Evolutionary conservation across 2,113 vertebrate genomes (phyloP).

Genomic region (Carettochelys insculpta): DNA sequence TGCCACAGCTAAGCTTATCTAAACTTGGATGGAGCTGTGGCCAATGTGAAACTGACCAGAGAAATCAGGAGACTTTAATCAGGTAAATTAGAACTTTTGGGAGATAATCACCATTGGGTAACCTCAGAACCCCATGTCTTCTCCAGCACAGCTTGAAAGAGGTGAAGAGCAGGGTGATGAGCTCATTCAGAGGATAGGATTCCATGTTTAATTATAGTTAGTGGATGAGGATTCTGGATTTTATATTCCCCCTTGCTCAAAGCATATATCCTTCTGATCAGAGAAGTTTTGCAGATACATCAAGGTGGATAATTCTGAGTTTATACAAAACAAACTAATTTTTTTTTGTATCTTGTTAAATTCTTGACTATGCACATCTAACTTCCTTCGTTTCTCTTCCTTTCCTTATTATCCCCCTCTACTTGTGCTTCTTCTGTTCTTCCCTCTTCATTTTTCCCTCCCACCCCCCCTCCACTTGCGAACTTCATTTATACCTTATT

Average conservation of each 20-base stretch:
- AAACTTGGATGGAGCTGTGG: neutral
- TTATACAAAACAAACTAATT: neutral
- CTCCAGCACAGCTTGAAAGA: neutral
- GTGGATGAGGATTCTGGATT: neutral
- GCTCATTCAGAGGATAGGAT: neutral
- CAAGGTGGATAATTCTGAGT: neutral
- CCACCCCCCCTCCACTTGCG: neutral
- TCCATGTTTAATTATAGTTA: neutral
- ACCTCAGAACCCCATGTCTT: accelerated
- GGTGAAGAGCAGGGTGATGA: neutral
- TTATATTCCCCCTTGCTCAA: neutral
- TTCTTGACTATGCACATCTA: neutral
- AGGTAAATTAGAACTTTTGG: neutral
- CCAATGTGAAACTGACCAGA: neutral
- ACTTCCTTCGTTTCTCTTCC: neutral
- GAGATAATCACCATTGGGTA: accelerated
- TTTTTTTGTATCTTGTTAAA: neutral
- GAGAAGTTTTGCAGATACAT: neutral
- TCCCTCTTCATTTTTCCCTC: neutral
- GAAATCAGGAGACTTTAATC: neutral
- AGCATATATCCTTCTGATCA: accelerated
- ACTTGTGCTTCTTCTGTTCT: neutral
- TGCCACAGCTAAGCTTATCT: neutral
- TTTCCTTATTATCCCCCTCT: neutral
- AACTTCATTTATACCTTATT: neutral